phyloP scores from a whole-genome alignment of 2,113 vertebrate genomes.

The Arothron firmamentum region DNA sequence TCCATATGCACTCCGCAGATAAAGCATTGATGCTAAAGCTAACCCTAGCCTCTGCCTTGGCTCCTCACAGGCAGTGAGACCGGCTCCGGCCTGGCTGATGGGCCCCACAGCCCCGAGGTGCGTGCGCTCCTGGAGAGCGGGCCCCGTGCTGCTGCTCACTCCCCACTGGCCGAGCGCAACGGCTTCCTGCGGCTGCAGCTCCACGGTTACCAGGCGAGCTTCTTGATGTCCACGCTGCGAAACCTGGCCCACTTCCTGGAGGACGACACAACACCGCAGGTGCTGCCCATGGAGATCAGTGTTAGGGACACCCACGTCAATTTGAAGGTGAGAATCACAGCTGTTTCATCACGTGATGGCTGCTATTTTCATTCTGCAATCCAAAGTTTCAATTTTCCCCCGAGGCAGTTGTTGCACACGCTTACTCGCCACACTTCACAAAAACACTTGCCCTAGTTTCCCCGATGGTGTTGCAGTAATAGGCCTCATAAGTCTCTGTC shows the following conservation, averaged over 20 bases:
- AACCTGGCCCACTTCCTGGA: conserved; percentile 93
- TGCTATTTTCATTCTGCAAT: neutral
- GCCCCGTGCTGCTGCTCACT: conserved; percentile 82
- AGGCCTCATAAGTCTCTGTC: conserved; percentile 18
- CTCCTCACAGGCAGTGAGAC: conserved; percentile 20
- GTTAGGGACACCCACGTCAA: conserved; percentile 86
- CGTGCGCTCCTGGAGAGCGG: conserved; percentile 87
- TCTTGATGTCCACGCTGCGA: conserved; percentile 86
- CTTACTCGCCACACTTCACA: neutral
- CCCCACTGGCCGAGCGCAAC: conserved; percentile 87
- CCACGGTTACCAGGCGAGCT: conserved; percentile 85
- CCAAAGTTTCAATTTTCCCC: conserved; percentile 3
- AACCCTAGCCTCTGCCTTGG: conserved; percentile 1
- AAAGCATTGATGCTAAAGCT: neutral
- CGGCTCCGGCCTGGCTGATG: neutral
- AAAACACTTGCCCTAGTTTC: conserved; percentile 16
- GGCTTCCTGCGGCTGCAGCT: conserved; percentile 92
- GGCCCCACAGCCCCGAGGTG: conserved; percentile 76
- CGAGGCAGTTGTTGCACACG: neutral
- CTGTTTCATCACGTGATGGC: neutral
- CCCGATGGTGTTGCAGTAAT: conserved; percentile 3
- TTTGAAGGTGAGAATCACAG: conserved; percentile 78
- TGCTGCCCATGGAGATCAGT: conserved; percentile 96
- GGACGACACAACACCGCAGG: conserved; percentile 84
- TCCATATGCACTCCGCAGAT: neutral